Evolutionary conservation across 2,888 invertebrate species (phyloP).

Genomic region (Acanthosepion lycidas): DNA sequence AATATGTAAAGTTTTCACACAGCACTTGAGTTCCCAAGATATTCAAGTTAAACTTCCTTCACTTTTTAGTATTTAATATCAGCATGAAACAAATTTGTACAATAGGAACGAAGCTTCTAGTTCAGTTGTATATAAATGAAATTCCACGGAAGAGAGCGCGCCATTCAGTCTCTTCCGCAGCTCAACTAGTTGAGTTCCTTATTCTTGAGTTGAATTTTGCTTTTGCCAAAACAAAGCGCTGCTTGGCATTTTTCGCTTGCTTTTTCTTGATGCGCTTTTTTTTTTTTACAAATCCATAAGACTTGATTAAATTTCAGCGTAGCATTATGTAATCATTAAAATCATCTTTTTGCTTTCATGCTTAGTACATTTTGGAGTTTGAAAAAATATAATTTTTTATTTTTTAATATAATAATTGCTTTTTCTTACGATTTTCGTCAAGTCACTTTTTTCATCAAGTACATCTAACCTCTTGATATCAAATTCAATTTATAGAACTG

Average conservation of each 20-base stretch:
- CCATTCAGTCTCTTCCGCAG: neutral
- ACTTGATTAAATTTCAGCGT: neutral
- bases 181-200: neutral
- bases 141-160: too few relatives aligned
- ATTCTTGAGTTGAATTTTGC: neutral
- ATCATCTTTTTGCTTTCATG: too few relatives aligned
- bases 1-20: neutral
- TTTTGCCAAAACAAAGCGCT: neutral
- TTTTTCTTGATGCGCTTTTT: neutral
- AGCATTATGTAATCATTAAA: too few relatives aligned
- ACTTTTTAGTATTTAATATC: neutral
- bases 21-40: neutral
- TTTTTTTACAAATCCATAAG: neutral
- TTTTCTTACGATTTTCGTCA: too few relatives aligned
- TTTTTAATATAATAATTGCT: too few relatives aligned
- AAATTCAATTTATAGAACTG: too few relatives aligned
- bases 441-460: too few relatives aligned
- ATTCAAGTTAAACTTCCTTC: neutral
- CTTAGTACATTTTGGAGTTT: too few relatives aligned
- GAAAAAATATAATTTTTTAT: too few relatives aligned
- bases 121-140: neutral
- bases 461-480: too few relatives aligned
- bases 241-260: neutral
- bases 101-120: neutral
- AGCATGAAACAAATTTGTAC: neutral